Evolutionary conservation across 2,113 vertebrate genomes (phyloP), one percentile per base, ranked within the genome.

Genomic region (Jaculus jaculus): DNA sequence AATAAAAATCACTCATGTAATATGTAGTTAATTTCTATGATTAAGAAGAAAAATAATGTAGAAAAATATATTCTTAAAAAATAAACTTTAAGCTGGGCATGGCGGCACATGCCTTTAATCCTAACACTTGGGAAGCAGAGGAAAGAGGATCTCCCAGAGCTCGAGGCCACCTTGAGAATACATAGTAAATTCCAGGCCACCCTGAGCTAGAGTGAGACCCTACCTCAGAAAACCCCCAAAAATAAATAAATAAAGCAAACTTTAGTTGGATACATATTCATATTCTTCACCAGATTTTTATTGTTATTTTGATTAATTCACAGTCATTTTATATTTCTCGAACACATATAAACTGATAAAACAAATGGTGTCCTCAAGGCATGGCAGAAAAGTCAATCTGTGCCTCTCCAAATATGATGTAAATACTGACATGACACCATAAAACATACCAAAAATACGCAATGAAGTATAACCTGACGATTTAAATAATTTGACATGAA

Each of bases 351-450:
- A 91, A 63, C 3, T 85, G 6, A 58, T 78, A 73, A 72, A 11
- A 87, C 37, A 11, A 80, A 26, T 58, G 17, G 20, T 81, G 7
- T 2, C 17, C 37, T 13, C 63, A 51, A 95, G 77, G 21, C 13
- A 78, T 32, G 17, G 11, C 16, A 81, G 26, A 90, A 54, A 42
- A 42, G 7, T 60, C 15, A 73, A 5, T 5, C 3, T 79, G 60
- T 39, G 2, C 72, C 7, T 68, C 72, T 20, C 80, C 74, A 89
- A 80, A 65, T 77, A 54, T 42, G 13, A 89, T 89, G 84, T 39
- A 89, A 91, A 95, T 65, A 61, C 32, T 71, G 84, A 51, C n/a
- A 94, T 63, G 86, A 95, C 18, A 96, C 6, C 32, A 88, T 82
- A 10, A 84, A 58, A 79, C 74, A 94, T 2, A 87, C 9, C 79